Evolutionary conservation across 2,888 invertebrate genomes (phyloP), one percentile per base, ranked within the genome.

Genomic region (Incurvaria masculella): DNA sequence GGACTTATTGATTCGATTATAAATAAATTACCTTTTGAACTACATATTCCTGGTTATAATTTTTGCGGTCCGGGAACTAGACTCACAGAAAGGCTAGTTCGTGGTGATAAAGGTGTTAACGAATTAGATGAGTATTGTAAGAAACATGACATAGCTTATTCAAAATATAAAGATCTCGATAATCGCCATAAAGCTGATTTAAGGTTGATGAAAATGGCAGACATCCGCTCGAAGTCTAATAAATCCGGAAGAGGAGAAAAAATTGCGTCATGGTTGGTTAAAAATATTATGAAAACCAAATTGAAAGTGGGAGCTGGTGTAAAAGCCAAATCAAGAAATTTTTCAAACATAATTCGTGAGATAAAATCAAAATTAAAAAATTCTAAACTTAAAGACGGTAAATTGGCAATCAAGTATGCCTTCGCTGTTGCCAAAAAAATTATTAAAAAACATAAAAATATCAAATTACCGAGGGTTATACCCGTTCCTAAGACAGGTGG

Each of bases 41-140:
- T 44, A 43, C 44, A 42, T 40, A 18, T 46, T 46, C 61, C 59
- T 19, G 59, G 59, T 10, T 58, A 57, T 42, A 53, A 60, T 19
- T 58, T 44, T 60, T 55, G 48, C 55, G 60, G 56, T 49, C 55
- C 57, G 50, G 54, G 54, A 5, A 58, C 59, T 14, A 59, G 59
- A 48, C 45, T 64, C 44, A 27, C 51, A 33, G 50, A 59, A 48
- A 48, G 62, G n/a, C 47, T 64, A 42, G 53, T 52, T 26, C 50
- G 65, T 26, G 63, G 62, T 16, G 65, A 68, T 55, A 48, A 33
- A 21, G 64, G 65, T 14, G 55, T 61, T 19, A 62, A 64, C 53
- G 48, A 49, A 4, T 51, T 65, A 21, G 65, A 66, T 53, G 48
- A 45, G 16, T 61, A 60, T 16, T 63, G 62, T 48, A 61, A 60